phyloP scores from a whole-genome alignment of 2,888 invertebrate genomes.

The Melangyna quadrimaculata region DNA sequence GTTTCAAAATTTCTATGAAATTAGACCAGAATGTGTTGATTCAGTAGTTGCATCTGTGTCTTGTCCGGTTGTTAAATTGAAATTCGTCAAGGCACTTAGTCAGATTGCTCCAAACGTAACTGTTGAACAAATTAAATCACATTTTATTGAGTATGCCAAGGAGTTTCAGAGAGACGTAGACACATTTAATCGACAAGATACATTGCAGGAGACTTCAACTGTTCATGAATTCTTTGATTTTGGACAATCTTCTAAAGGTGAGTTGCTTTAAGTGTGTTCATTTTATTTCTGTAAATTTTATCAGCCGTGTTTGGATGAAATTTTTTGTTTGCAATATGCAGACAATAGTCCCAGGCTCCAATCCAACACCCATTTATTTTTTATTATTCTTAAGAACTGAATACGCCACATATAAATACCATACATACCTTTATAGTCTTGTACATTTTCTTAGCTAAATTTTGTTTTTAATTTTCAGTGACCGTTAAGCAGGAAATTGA shows the following conservation, averaged over 20 bases:
- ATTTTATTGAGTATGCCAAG: background rate
- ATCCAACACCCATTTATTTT: too few relatives aligned
- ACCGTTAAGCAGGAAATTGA: background rate
- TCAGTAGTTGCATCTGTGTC: constrained; percentile 55
- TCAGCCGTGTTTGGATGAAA: too few relatives aligned
- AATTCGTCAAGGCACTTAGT: constrained; percentile 46
- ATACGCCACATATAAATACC: too few relatives aligned
- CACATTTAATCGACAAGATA: background rate
- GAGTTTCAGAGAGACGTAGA: background rate
- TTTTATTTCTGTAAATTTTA: too few relatives aligned
- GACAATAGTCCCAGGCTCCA: too few relatives aligned
- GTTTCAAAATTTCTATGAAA: constrained; percentile 50
- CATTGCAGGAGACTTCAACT: background rate
- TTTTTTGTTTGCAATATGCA: too few relatives aligned
- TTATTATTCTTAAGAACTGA: too few relatives aligned
- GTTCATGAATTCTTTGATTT: constrained; percentile 10
- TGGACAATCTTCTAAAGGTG: background rate
- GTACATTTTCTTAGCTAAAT: background rate
- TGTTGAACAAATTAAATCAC: background rate
- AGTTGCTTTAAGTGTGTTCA: background rate
- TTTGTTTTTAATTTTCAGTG: background rate
- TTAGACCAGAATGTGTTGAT: constrained; percentile 33
- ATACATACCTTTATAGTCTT: too few relatives aligned
- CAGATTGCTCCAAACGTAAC: constrained; percentile 10
- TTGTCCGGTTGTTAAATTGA: constrained; percentile 56